Evolutionary conservation across 2,113 vertebrate genomes (phyloP), one percentile per base, ranked within the genome.

Genomic region (Hippocampus zosterae): DNA sequence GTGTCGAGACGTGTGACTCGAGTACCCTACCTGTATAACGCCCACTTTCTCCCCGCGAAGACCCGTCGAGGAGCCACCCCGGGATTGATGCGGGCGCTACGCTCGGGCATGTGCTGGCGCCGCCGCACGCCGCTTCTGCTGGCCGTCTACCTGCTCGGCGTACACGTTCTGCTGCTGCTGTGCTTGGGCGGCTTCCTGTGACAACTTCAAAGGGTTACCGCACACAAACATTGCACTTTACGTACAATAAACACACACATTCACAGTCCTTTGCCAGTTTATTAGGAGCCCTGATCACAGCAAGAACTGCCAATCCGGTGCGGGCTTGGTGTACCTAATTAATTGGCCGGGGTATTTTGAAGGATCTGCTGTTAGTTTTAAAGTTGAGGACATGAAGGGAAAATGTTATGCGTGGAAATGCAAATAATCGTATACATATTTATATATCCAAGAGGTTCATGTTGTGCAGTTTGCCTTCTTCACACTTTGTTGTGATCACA

Each of bases 151-250:
- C 84, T 98, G 76, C 83, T 98, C 46, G 90, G 90, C 1, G 75
- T 99, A 76, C 97, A 99, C 2, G 74, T 91, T 10, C 87, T 98
- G 53, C 91, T 99, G 41, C 68, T 98, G 78, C 90, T 98, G 5
- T 98, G 96, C 80, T 80, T 97, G 73, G 93, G 94, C 0, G 97
- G 96, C 48, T 94, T 88, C 88, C 87, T 98, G 1, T 98, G 88
- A 92, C 40, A n/a, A 27, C 61, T 16, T 64, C 50, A 66, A 19
- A 68, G 33, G 50, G 48, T 67, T 52, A 11, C 41, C 48, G 15
- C 67, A 82, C 70, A 73, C 70, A 65, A 68, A 78, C 48, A n/a
- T 73, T 83, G 88, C 83, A 89, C 82, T 88, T 89, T 87, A 86
- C 55, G 15, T 25, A 46, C 23, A 13, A 21, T 64, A 15, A 9